These are phyloP conservation scores for Daboia siamensis DNA, from an alignment of 2,113 vertebrate genomes.

Conservation along the genomic window DNA sequence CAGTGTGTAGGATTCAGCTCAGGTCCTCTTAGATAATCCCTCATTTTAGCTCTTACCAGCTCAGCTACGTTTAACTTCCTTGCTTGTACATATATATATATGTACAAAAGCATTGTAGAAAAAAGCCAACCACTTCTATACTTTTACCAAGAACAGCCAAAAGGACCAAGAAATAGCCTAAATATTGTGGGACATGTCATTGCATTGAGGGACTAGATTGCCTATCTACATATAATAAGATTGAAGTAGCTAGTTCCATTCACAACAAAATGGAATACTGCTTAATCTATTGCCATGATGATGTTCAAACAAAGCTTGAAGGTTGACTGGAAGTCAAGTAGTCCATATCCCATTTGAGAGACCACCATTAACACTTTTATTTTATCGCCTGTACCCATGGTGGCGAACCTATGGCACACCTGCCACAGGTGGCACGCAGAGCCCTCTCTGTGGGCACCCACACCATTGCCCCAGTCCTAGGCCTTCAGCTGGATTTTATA, in stretches of 20 bases:
- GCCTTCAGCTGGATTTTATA: too few species aligned
- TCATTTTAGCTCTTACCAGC: too few species aligned
- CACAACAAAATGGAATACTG: background rate
- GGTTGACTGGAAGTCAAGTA: background rate
- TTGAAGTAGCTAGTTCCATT: background rate
- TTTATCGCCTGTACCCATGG: background rate
- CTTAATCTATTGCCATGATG: background rate
- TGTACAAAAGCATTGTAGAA: background rate
- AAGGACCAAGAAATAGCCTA: background rate
- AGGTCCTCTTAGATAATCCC: too few species aligned
- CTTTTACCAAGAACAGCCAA: background rate
- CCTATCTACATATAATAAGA: background rate
- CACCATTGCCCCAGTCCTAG: too few species aligned
- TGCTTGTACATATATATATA: too few species aligned
- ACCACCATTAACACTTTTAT: background rate
- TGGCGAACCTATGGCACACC: too few species aligned
- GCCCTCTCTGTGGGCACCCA: too few species aligned
- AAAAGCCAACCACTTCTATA: background rate
- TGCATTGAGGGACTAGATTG: background rate
- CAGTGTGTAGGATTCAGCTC: too few species aligned
- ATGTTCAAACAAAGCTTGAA: background rate
- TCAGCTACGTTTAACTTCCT: too few species aligned
- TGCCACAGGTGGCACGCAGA: too few species aligned
- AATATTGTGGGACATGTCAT: background rate
- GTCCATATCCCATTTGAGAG: background rate